Base-by-base conservation (phyloP, 35 echinoderm and acorn worm species). In the Stichopus chloronotus region DNA sequence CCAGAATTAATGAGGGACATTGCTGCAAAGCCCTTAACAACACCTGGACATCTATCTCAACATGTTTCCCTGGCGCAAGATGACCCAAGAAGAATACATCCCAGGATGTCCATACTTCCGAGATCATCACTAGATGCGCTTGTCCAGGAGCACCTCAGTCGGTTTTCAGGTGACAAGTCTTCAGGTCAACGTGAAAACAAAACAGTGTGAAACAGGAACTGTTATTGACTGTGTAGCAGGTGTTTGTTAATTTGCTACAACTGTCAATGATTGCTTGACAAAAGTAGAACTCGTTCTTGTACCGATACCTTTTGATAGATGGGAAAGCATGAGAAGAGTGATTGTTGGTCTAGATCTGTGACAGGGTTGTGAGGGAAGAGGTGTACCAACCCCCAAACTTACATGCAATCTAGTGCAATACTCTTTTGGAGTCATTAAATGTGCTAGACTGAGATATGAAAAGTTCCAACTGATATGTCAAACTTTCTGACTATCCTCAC, bases 11-110 rank as follows among this genome's bases (percentile, higher is more conserved):
- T 76, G 76, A 78, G 16, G 57, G 24, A 16, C 52, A 72, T 69
- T 10, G 16, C 25, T 63, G 55, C 25, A 17, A 91, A 79, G 55
- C 55, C 43, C 4, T 59, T 78, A n/a, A 79, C 55, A 56, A 91
- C 71, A 22, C 54, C 53, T 20, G 89, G 69, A 7, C 68, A 57
- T 53, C 17, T 91, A 21, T 56, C 53, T 72, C 89, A 91, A 78
- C 69, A 91, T 74, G 52, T 91, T 10, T 91, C 89, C n/a, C 52
- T 91, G 8, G 52, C 89, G 22, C 54, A 76, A 52, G 89, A 78
- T 76, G 71, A 78, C 55, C 86, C 89, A 79, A 5, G 56, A 79
- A 91, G 52, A 1, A 91, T 91, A 7, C 90, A 91, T 54, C 72
- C 72, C 3, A 58, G 69, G 19, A 57, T 76, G 25, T 56, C 89